These are phyloP conservation scores for Ivindomyrus marchei DNA, from an alignment of 2,113 vertebrate species.

Conservation along the genomic window DNA sequence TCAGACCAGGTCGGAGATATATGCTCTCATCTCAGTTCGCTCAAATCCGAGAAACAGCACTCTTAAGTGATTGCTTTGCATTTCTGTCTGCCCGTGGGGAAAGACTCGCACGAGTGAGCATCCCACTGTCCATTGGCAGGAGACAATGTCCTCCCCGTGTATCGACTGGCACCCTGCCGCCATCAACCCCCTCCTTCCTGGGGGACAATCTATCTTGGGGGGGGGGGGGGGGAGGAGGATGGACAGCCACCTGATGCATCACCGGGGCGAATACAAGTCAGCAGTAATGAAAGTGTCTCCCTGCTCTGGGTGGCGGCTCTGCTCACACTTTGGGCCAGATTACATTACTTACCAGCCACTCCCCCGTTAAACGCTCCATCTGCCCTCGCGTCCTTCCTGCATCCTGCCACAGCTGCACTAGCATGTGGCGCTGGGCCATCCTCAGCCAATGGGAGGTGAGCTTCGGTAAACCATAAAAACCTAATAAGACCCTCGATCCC, in stretches of 20 bases:
- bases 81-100: neutral
- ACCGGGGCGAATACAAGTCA: neutral
- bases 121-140: neutral
- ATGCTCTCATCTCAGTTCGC: neutral
- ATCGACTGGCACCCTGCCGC: neutral
- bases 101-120: neutral
- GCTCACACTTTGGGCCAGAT: neutral
- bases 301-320: neutral
- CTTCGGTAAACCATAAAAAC: neutral
- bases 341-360: neutral
- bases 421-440: neutral
- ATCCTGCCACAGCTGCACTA: neutral
- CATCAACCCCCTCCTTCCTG: neutral
- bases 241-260: neutral
- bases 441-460: neutral
- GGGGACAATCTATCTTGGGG: neutral
- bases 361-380: neutral
- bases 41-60: neutral
- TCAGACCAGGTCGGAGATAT: neutral
- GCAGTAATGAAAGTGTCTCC: neutral
- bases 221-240: neutral
- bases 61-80: neutral
- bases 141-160: neutral
- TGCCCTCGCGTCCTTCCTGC: neutral
- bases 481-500: neutral